Conservation (phyloP, 2,113 vertebrate genomes). For the Aphyosemion australe region DNA sequence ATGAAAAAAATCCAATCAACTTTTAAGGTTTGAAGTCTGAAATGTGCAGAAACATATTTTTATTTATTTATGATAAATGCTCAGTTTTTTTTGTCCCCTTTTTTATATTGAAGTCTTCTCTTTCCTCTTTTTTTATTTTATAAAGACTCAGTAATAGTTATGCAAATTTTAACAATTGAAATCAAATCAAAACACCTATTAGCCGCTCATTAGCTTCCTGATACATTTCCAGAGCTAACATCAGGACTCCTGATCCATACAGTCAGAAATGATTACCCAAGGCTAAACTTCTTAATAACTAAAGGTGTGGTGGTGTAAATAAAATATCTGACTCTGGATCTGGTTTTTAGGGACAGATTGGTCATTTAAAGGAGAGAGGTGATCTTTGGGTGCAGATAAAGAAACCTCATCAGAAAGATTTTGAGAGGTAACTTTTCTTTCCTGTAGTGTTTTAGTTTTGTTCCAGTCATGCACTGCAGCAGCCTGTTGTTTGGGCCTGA, state of each 20-base stretch:
- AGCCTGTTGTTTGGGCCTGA: conserved; percentile 64
- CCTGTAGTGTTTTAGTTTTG: conserved; percentile 34
- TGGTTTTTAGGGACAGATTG: conserved; percentile 11
- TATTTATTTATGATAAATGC: neutral
- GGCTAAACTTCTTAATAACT: conserved; percentile 56
- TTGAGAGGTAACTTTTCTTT: conserved; percentile 50
- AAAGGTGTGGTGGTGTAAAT: too few species aligned
- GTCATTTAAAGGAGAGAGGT: conserved; percentile 14
- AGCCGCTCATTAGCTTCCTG: conserved; percentile 93
- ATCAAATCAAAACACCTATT: conserved; percentile 97
- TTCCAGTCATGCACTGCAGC: conserved; percentile 49
- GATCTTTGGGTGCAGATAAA: conserved; percentile 27
- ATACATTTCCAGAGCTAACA: conserved; percentile 87
- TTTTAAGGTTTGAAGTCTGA: neutral
- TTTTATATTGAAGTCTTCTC: conserved; percentile 81
- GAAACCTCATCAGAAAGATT: conserved; percentile 49
- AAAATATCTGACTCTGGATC: too few species aligned
- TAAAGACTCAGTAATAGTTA: conserved; percentile 79
- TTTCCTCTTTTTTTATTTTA: conserved; percentile 74
- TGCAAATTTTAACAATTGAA: conserved; percentile 94
- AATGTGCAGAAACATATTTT: neutral
- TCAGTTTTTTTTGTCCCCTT: neutral
- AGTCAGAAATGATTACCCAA: too few species aligned
- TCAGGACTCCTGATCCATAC: conserved; percentile 84
- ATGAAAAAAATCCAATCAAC: neutral